phyloP scores from a whole-genome alignment of 2,888 invertebrate genomes.

The Volucella bombylans region DNA sequence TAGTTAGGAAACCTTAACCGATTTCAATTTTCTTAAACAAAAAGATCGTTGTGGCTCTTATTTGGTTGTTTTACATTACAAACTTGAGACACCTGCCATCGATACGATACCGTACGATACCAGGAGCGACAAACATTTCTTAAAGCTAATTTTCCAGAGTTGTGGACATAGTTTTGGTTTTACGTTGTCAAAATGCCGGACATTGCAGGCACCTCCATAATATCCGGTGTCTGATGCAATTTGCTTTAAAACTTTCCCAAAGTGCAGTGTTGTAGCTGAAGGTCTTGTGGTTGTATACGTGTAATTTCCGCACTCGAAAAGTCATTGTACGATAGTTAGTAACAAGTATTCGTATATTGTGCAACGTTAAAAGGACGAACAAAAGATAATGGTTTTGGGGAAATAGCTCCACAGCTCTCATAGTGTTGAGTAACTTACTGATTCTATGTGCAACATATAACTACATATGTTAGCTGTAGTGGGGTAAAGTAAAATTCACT shows the following conservation, averaged over 20 bases:
- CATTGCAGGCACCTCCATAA: constrained; percentile 40
- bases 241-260: constrained; percentile 64
- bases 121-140: constrained; percentile 1
- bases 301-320: constrained; percentile 53
- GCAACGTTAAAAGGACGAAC: constrained; percentile 2
- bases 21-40: constrained; percentile 9
- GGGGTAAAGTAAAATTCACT: constrained; percentile 12
- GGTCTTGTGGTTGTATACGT: constrained; percentile 57
- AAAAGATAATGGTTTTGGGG: constrained; percentile 43
- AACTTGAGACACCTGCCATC: constrained; percentile 57
- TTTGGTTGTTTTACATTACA: too few species aligned
- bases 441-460: constrained; percentile 2
- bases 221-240: constrained; percentile 69
- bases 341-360: neutral
- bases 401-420: constrained; percentile 6
- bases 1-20: neutral
- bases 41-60: constrained; percentile 9
- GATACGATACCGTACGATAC: neutral
- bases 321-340: constrained; percentile 18
- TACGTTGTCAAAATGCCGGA: constrained; percentile 44
- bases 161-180: constrained; percentile 26
- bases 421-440: constrained; percentile 38
- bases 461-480: constrained; percentile 2
- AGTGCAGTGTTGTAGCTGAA: constrained; percentile 47
- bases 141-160: constrained; percentile 50